Conservation (phyloP, 2,797 vertebrate species). For the Parotocinclus haroldoi region DNA sequence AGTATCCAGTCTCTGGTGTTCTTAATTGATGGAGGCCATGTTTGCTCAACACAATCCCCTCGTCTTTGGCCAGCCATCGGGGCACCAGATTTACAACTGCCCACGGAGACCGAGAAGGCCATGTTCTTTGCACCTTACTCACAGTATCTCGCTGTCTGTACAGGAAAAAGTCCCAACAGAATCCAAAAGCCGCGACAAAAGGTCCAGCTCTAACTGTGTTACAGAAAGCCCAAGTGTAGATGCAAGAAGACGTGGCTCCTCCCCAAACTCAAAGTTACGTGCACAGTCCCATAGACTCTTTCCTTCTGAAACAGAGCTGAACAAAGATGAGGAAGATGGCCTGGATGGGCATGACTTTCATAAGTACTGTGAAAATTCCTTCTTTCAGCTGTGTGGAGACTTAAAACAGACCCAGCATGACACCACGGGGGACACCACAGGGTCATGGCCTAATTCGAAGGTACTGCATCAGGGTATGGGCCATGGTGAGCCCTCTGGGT, state of each 20-base stretch:
- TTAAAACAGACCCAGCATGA: conserved; percentile 68
- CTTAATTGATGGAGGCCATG: conserved; percentile 77
- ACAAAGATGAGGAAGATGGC: conserved; percentile 76
- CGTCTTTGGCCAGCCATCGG: conserved; percentile 82
- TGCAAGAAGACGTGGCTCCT: no score
- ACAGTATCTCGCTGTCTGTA: conserved; percentile 16
- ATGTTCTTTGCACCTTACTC: conserved; percentile 72
- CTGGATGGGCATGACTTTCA: conserved; percentile 65
- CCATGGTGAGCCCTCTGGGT: conserved; percentile 23
- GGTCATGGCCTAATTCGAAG: conserved; percentile 20
- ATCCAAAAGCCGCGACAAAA: no score
- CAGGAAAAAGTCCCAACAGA: no score
- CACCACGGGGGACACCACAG: conserved; percentile 40
- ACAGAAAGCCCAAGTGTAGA: no score
- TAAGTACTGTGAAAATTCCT: conserved; percentile 66
- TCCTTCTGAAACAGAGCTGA: conserved; percentile 70
- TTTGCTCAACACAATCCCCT: conserved; percentile 87
- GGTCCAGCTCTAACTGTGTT: no score
- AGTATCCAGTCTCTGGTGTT: no score
- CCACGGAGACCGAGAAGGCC: conserved; percentile 74
- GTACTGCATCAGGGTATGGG: no score
- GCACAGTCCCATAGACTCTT: conserved; percentile 85
- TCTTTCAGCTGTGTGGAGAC: conserved; percentile 68
- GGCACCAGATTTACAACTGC: conserved; percentile 71
- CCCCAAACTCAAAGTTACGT: conserved; percentile 68